Conservation (phyloP, 1,140 invertebrate genomes). For the Argopecten irradians region DNA sequence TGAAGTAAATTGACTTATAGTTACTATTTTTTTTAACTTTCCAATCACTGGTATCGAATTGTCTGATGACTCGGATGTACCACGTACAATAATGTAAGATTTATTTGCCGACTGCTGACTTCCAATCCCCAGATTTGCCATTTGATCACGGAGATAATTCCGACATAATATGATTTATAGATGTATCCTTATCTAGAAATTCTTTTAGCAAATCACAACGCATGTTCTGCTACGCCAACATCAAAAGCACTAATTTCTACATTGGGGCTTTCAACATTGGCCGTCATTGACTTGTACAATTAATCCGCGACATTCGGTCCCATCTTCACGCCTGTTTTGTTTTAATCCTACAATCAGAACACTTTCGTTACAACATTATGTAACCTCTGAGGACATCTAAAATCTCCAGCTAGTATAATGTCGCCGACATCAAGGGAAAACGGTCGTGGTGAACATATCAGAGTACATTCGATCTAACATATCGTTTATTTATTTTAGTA, state of each 20-base stretch:
- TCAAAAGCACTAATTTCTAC: neutral
- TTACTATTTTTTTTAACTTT: neutral
- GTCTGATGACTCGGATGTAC: neutral
- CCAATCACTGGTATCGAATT: too few relatives aligned
- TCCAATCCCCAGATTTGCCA: neutral
- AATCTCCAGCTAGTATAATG: neutral
- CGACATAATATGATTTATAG: neutral
- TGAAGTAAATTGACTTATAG: neutral
- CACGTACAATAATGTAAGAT: neutral
- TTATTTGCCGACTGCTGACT: neutral
- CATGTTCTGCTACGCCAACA: neutral
- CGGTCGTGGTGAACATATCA: neutral
- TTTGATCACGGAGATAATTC: neutral
- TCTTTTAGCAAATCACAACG: slow-evolving; percentile 1
- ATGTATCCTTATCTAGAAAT: neutral
- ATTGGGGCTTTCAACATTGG: neutral
- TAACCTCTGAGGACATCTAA: neutral
- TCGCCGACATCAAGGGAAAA: neutral
- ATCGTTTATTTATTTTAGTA: neutral
- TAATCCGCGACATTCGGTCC: neutral
- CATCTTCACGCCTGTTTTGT: slow-evolving; percentile 8
- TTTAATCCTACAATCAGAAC: neutral
- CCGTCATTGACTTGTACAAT: slow-evolving; percentile 1
- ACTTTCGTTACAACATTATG: neutral
- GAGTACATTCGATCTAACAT: neutral